Conservation (phyloP, 2,113 vertebrate species). For the Crotalus helleri region DNA sequence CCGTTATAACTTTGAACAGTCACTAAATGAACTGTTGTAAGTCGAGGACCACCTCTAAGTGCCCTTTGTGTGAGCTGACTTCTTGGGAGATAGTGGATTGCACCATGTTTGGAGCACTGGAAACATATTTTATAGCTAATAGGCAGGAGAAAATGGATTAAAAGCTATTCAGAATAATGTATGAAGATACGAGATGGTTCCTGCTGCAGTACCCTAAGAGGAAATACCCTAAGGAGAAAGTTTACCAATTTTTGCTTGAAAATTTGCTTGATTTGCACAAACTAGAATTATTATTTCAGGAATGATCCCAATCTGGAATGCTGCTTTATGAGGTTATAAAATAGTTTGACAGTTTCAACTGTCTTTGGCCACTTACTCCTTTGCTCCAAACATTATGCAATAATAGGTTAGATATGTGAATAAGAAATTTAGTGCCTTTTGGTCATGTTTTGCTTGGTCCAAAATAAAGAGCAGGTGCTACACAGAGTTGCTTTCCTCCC, state of each 20-base stretch:
- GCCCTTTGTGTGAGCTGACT: background rate
- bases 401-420: background rate
- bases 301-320: background rate
- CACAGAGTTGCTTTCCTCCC: background rate
- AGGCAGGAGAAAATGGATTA: background rate
- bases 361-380: fast-evolving
- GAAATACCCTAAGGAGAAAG: background rate
- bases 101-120: background rate
- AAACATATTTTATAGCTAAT: background rate
- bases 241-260: background rate
- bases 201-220: background rate
- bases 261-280: background rate
- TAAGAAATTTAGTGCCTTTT: background rate
- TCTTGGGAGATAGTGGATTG: background rate
- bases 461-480: background rate
- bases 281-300: background rate
- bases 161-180: background rate
- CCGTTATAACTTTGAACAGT: too few relatives aligned
- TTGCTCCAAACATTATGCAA: background rate
- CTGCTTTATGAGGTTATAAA: background rate
- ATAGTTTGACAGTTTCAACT: background rate
- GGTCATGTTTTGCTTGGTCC: background rate
- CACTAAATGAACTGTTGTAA: too few relatives aligned
- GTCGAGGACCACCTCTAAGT: background rate
- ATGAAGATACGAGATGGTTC: background rate